phyloP scores from a whole-genome alignment of 2,888 invertebrate genomes.

The Panorpa germanica region DNA sequence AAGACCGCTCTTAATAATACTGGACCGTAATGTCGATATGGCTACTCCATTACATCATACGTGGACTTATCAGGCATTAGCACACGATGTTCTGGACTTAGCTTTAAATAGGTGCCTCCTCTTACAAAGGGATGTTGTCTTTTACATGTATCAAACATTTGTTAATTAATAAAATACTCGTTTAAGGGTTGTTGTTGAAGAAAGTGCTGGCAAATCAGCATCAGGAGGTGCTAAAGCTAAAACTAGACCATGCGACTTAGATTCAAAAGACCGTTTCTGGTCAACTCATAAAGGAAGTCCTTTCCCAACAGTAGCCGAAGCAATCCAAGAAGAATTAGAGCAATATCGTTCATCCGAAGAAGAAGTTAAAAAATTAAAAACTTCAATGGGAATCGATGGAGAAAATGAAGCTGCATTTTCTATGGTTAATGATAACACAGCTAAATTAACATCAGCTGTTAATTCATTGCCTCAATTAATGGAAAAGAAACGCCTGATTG shows the following conservation, averaged over 20 bases:
- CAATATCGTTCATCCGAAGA: constrained; percentile 84
- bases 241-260: constrained; percentile 77
- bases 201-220: constrained; percentile 29
- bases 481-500: constrained; percentile 92
- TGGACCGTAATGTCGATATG: constrained; percentile 91
- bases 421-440: constrained; percentile 83
- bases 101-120: constrained; percentile 53
- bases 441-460: constrained; percentile 84
- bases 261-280: constrained; percentile 85
- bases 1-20: constrained; percentile 74
- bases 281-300: constrained; percentile 82
- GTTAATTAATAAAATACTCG: constrained; percentile 8
- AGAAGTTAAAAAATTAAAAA: constrained; percentile 88
- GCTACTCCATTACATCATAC: constrained; percentile 97
- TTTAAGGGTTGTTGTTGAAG: constrained; percentile 51
- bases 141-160: constrained; percentile 1
- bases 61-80: constrained; percentile 98
- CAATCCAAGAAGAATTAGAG: constrained; percentile 95
- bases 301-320: constrained; percentile 90
- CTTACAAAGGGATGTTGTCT: background rate
- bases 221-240: constrained; percentile 52
- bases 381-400: constrained; percentile 83
- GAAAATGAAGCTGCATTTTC: constrained; percentile 73
- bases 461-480: constrained; percentile 90
- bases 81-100: constrained; percentile 89